Percentiles rank a stretch among this genome's conserved stretches.
Conservation (phyloP, 1,140 invertebrate genomes). For the Drosophila ogumai region DNA sequence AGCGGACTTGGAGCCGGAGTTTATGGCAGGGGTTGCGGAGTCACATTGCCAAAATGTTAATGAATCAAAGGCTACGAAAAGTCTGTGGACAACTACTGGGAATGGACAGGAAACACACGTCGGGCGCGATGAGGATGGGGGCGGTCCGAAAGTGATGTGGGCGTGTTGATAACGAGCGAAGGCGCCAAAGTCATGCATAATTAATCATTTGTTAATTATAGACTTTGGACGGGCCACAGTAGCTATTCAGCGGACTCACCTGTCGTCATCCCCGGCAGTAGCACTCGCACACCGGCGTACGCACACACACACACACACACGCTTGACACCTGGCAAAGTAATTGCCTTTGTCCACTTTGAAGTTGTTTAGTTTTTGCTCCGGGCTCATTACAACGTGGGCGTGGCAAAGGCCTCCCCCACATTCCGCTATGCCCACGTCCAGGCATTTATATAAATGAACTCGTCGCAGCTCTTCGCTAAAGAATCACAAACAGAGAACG, state of each 20-base stretch:
- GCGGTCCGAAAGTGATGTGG: conserved; percentile 45
- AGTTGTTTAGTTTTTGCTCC: conserved; percentile 70
- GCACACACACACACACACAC: conserved; percentile 40
- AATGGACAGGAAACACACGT: conserved; percentile 45
- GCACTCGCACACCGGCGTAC: conserved; percentile 7
- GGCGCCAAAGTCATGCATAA: conserved; percentile 77
- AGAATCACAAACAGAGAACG: conserved; percentile 33
- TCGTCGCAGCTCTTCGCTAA: conserved; percentile 56
- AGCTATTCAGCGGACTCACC: conserved; percentile 42
- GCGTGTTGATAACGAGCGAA: conserved; percentile 73
- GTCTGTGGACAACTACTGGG: conserved; percentile 66
- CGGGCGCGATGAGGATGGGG: neutral
- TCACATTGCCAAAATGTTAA: conserved; percentile 70
- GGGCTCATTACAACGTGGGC: conserved; percentile 66
- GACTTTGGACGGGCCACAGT: conserved; percentile 57
- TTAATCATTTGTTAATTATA: conserved; percentile 84
- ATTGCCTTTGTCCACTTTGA: conserved; percentile 78
- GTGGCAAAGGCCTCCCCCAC: conserved; percentile 18
- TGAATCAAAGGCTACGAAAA: conserved; percentile 77
- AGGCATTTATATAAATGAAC: conserved; percentile 81
- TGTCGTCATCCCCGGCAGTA: conserved; percentile 38
- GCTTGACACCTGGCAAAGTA: conserved; percentile 79
- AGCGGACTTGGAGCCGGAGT: conserved; percentile 11
- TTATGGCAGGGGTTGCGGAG: conserved; percentile 25
- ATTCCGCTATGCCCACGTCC: conserved; percentile 27